Evolutionary conservation across 2,797 vertebrate species (phyloP), one percentile per base, ranked within the genome.

Genomic region (Falco concolor): DNA sequence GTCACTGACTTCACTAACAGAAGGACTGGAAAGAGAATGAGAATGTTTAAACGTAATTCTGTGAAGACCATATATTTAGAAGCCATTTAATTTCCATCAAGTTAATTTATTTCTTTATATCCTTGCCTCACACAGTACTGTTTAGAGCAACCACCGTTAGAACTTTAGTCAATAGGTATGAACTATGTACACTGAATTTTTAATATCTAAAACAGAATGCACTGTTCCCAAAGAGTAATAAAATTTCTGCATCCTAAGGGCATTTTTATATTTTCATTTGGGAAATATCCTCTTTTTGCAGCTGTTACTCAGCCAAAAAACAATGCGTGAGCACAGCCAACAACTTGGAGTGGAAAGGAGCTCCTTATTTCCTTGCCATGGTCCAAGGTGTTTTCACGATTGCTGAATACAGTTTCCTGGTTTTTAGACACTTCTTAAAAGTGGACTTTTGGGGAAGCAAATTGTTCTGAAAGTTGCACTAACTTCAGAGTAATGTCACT

Each of bases 351-450:
- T 70, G 27, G 68, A 92, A 93, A 93, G 69, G 52, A 89, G 79
- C n/a, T 97, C 78, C 88, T 96, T 94, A 94, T 95, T 95, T 96
- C 89, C 89, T 94, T 93, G 74, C 84, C 80, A 27, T 2, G 1
- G 36, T 65, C 73, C 93, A 95, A 95, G 77, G 90, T 82, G 80
- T 80, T 95, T 95, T 90, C 80, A 91, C 79, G 52, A 95, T 52
- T 82, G 67, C 18, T 4, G 90, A 84, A 84, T 59, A 82, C 23
- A 82, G 25, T 42, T 96, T 95, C 93, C 95, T 96, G 92, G 11
- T 96, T 92, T 97, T 94, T 10, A 63, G 64, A 56, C 30, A 53
- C 20, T 28, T 90, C 89, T 93, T 84, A 68, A 79, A 94, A 89
- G 65, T 30, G 30, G 60, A 73, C 67, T 56, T 83, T 5, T 70